Conservation (phyloP, 2,797 vertebrate species). For the Rhinichthys osculus region DNA sequence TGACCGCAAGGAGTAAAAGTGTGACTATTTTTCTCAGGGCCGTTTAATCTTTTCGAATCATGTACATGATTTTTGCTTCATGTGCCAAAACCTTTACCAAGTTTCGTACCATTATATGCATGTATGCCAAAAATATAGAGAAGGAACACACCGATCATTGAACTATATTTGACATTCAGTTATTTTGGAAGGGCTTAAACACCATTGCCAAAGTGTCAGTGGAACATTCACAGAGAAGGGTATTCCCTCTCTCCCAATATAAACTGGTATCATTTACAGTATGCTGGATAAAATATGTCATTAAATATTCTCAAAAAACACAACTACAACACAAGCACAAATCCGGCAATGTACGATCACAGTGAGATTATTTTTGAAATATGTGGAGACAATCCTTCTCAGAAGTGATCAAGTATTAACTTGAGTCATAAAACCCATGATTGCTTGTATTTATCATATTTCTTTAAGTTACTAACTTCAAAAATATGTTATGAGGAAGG, state of each 20-base stretch:
- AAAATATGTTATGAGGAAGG: not conserved
- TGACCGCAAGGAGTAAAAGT: not conserved
- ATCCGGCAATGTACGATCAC: not conserved
- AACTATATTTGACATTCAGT: slow-evolving; percentile 68
- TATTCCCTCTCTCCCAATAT: slow-evolving; percentile 59
- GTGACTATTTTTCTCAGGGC: not conserved
- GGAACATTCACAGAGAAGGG: slow-evolving; percentile 60
- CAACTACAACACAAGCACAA: not conserved
- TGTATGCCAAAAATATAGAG: slow-evolving; percentile 48
- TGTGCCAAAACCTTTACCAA: not conserved
- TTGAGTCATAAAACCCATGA: not conserved
- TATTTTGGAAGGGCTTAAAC: slow-evolving; percentile 63
- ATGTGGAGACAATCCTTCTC: not conserved
- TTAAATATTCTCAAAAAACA: slow-evolving; percentile 32
- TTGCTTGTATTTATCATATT: not conserved
- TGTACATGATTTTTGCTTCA: not conserved
- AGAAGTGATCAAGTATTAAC: not conserved
- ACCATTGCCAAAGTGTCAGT: slow-evolving; percentile 63
- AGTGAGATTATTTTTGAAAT: not conserved
- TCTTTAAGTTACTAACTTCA: not conserved
- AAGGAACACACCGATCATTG: slow-evolving; percentile 41
- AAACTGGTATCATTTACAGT: slow-evolving; percentile 53
- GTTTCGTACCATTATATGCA: not conserved
- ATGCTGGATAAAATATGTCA: slow-evolving; percentile 36
- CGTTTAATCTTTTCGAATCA: not conserved